phyloP scores from a whole-genome alignment of 2,888 invertebrate genomes.

The Exephanes ischioxanthus region DNA sequence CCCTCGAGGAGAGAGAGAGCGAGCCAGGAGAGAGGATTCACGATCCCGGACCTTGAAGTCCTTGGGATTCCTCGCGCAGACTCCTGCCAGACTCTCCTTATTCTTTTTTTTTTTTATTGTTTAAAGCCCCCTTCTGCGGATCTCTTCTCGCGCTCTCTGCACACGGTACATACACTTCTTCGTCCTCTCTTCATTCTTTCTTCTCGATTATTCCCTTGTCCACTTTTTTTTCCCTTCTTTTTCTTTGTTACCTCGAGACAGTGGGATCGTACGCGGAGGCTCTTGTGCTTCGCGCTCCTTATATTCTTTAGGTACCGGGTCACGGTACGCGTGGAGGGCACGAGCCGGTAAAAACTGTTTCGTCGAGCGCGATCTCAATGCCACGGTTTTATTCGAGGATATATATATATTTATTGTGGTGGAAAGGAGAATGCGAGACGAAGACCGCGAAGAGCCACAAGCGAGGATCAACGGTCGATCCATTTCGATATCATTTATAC shows the following conservation, averaged over 20 bases:
- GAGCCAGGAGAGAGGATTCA: conserved; percentile 35
- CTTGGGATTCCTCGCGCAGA: conserved; percentile 62
- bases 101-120: conserved; percentile 41
- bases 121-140: conserved; percentile 21
- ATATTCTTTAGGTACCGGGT: conserved; percentile 21
- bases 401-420: conserved; percentile 12
- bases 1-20: conserved; percentile 20
- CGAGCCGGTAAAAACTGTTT: conserved; percentile 57
- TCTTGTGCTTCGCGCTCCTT: conserved; percentile 13
- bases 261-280: not conserved
- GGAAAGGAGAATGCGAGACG: conserved; percentile 16
- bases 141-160: conserved; percentile 19
- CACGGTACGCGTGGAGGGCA: conserved; percentile 32
- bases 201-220: conserved; percentile 38
- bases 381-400: conserved; percentile 20
- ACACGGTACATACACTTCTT: conserved; percentile 29
- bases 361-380: conserved; percentile 31
- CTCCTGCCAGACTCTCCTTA: conserved; percentile 52
- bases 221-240: conserved; percentile 24
- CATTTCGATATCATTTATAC: conserved; percentile 4
- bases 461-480: conserved; percentile 37
- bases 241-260: conserved; percentile 37
- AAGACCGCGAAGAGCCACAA: conserved; percentile 30
- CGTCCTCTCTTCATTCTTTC: conserved; percentile 23
- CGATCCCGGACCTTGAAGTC: conserved; percentile 60